A percentile compares a stretch with the other conserved stretches of the same genome.
Evolutionary conservation across 2,888 invertebrate genomes (phyloP).

Genomic region (Lasioglossum marginatum): DNA sequence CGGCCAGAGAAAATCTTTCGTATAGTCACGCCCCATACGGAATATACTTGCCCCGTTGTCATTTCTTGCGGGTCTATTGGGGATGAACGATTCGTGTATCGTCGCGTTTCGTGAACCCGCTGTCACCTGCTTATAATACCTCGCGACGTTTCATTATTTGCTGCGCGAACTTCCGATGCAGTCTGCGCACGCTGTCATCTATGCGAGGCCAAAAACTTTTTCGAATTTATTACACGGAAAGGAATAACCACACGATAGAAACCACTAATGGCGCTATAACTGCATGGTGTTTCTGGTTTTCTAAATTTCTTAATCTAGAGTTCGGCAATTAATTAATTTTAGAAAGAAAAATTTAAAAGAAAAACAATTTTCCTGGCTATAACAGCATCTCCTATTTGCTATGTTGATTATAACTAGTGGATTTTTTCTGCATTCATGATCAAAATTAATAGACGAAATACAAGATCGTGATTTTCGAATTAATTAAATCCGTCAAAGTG

Average conservation of each 20-base stretch:
- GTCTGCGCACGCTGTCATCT: background rate
- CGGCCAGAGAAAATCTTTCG: constrained; percentile 9
- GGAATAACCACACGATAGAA: background rate
- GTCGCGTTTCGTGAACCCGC: background rate
- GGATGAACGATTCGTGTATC: constrained; percentile 9
- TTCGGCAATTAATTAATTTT: background rate
- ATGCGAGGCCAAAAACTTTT: background rate
- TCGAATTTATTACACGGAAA: background rate
- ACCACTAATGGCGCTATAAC: background rate
- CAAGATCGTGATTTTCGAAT: no score
- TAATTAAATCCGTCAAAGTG: no score
- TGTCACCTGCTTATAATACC: constrained; percentile 7
- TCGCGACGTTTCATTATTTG: constrained; percentile 5
- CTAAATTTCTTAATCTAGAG: background rate
- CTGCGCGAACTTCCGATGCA: background rate
- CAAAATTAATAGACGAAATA: no score
- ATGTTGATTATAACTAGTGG: no score
- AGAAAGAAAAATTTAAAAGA: background rate
- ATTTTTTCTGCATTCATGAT: no score
- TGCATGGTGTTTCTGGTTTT: background rate
- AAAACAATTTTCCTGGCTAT: background rate
- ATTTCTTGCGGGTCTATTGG: constrained; percentile 15
- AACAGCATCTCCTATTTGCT: background rate
- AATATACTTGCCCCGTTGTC: background rate
- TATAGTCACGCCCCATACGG: background rate